phyloP scores from a whole-genome alignment of 2,888 invertebrate genomes.

The Hecatera dysodea region DNA sequence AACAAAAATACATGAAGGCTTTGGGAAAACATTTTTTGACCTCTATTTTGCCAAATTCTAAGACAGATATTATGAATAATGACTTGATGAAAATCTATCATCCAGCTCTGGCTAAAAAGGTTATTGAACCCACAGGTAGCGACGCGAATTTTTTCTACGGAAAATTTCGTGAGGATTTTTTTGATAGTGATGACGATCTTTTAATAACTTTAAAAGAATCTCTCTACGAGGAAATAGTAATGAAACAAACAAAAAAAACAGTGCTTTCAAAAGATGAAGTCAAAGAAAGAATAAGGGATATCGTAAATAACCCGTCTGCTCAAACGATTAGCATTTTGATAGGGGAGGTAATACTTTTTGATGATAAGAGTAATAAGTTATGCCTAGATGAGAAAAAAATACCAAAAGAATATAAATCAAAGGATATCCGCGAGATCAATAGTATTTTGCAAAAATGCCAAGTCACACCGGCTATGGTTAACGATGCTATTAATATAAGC shows the following conservation, averaged over 20 bases:
- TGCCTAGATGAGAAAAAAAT: constrained; percentile 52
- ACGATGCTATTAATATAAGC: constrained; percentile 59
- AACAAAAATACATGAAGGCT: constrained; percentile 64
- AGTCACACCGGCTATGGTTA: constrained; percentile 57
- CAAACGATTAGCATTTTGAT: constrained; percentile 65
- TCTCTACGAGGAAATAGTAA: constrained; percentile 63
- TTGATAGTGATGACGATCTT: constrained; percentile 60
- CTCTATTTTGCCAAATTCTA: constrained; percentile 63
- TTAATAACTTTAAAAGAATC: constrained; percentile 61
- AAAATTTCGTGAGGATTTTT: constrained; percentile 68
- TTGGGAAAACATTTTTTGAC: constrained; percentile 66
- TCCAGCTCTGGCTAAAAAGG: constrained; percentile 67
- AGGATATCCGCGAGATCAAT: constrained; percentile 54
- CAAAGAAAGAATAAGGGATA: constrained; percentile 43
- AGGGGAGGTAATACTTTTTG: constrained; percentile 62
- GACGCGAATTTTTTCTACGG: constrained; percentile 43
- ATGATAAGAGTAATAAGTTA: constrained; percentile 56
- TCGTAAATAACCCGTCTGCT: constrained; percentile 60
- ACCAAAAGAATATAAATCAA: constrained; percentile 55
- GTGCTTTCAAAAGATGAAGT: constrained; percentile 53
- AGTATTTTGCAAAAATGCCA: constrained; percentile 59
- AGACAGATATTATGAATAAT: constrained; percentile 65
- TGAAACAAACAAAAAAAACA: constrained; percentile 59
- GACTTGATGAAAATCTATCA: constrained; percentile 71
- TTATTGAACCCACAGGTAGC: constrained; percentile 55